phyloP scores from a whole-genome alignment of 2,113 vertebrate species.

The Halcyon malimbica region DNA sequence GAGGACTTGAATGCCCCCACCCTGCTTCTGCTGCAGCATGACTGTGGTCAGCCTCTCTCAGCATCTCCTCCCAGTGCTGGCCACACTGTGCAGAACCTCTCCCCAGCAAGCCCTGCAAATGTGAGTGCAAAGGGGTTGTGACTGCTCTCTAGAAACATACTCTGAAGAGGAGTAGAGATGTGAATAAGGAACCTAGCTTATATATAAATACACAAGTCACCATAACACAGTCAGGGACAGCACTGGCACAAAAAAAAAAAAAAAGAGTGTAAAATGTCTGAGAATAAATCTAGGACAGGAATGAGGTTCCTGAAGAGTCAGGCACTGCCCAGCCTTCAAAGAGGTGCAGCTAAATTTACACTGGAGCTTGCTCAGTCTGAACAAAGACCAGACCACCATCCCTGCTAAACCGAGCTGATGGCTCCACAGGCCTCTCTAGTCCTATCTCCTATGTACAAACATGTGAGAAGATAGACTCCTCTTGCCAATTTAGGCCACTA shows the following conservation, averaged over 20 bases:
- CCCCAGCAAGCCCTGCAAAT: not conserved
- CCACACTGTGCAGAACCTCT: not conserved
- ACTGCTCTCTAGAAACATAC: not conserved
- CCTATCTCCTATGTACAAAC: not conserved
- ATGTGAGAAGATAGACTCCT: not conserved
- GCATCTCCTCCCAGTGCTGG: fast-evolving
- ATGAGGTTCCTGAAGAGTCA: not conserved
- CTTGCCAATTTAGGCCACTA: not conserved
- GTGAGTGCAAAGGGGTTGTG: not conserved
- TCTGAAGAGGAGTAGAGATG: not conserved
- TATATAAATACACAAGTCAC: too few relatives aligned
- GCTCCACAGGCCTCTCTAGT: not conserved
- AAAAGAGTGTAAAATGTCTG: not conserved
- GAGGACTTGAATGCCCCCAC: not conserved
- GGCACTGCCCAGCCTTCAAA: not conserved
- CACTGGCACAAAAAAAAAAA: not conserved
- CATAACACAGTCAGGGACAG: not conserved
- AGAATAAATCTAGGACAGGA: not conserved
- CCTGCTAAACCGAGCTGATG: not conserved
- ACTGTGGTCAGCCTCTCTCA: not conserved
- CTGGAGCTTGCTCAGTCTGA: not conserved
- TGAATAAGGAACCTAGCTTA: not conserved
- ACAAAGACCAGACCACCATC: not conserved
- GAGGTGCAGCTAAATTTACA: not conserved
- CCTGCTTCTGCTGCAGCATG: not conserved